Evolutionary conservation across 2,888 invertebrate species (phyloP).

Genomic region (Periphyllus acericola): DNA sequence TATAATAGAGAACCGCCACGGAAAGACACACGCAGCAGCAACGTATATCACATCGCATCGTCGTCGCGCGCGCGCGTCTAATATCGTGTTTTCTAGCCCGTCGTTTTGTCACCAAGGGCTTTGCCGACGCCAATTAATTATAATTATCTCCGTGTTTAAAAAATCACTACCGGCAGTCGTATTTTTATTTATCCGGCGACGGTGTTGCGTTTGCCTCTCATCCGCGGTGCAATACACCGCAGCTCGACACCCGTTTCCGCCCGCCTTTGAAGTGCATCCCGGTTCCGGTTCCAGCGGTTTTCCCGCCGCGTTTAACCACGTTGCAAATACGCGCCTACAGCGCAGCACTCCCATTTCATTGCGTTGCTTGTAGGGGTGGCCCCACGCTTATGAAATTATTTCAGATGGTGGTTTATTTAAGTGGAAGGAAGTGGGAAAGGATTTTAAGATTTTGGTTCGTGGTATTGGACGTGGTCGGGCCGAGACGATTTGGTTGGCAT

Average conservation of each 20-base stretch:
- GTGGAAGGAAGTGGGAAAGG: too few relatives aligned
- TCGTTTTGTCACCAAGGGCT: slow-evolving; percentile 29
- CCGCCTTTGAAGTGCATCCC: background rate
- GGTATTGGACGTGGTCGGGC: too few relatives aligned
- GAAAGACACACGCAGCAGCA: background rate
- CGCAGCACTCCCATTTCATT: too few relatives aligned
- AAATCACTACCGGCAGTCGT: slow-evolving; percentile 24
- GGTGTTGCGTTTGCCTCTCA: background rate
- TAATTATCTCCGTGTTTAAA: slow-evolving; percentile 59
- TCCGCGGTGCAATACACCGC: background rate
- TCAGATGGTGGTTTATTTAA: too few relatives aligned
- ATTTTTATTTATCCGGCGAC: slow-evolving; percentile 45
- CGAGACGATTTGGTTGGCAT: too few relatives aligned
- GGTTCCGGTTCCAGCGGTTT: slow-evolving; percentile 14
- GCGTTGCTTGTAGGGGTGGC: too few relatives aligned
- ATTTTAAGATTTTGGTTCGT: too few relatives aligned
- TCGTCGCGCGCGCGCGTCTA: slow-evolving; percentile 7
- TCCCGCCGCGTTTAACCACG: background rate
- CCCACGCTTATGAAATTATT: too few relatives aligned
- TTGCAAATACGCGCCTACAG: too few relatives aligned
- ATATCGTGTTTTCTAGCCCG: background rate
- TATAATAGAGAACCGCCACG: slow-evolving; percentile 1
- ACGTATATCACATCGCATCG: background rate
- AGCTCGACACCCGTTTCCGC: background rate
- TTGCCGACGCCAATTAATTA: slow-evolving; percentile 56